Conservation (phyloP, 2,888 invertebrate species). For the Ferrisia virgata region DNA sequence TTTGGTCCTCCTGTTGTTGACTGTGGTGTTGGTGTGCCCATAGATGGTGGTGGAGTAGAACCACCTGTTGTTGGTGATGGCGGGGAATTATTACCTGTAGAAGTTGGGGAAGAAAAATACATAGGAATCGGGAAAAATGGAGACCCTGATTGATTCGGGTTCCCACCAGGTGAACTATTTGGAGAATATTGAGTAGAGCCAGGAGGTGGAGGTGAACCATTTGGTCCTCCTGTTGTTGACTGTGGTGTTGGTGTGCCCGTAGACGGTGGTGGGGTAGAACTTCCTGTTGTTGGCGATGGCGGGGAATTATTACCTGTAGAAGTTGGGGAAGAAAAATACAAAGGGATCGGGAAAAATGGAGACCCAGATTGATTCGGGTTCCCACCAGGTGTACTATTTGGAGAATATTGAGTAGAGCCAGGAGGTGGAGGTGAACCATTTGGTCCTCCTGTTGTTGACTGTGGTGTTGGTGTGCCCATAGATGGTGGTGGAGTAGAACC, state of each 20-base stretch:
- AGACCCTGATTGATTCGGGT: no score
- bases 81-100: neutral
- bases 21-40: neutral
- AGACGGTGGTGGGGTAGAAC: neutral
- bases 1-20: neutral
- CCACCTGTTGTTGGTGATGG: no score
- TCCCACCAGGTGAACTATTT: neutral
- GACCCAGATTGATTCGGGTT: no score
- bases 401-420: neutral
- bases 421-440: no score
- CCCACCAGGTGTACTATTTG: neutral
- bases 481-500: neutral
- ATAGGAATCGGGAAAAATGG: no score
- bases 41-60: neutral
- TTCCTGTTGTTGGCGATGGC: no score
- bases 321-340: neutral
- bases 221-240: neutral
- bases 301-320: neutral
- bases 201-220: no score
- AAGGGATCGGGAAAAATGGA: no score
- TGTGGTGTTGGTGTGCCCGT: neutral
- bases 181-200: neutral
- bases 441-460: neutral
- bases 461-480: neutral
- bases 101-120: neutral